Percentiles rank a stretch among this genome's conserved stretches.
These are phyloP conservation scores for Novumbra hubbsi DNA, from an alignment of 2,797 vertebrate genomes.

Conservation along the genomic window DNA sequence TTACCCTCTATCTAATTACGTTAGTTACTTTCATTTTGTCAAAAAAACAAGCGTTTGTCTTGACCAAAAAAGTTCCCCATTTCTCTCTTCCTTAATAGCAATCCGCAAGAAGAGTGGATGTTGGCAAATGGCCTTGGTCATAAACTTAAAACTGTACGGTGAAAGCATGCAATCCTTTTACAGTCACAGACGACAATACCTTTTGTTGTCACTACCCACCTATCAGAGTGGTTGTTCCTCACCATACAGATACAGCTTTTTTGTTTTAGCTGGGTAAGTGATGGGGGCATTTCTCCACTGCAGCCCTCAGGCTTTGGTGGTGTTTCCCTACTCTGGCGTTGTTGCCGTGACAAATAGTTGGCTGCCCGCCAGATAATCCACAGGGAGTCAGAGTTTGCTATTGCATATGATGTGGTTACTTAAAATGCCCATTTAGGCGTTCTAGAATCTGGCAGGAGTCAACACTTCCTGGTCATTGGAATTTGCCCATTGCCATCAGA, in stretches of 20 bases:
- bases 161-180: constrained; percentile 18
- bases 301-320: too few relatives aligned
- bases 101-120: not conserved
- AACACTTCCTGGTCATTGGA: too few relatives aligned
- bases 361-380: too few relatives aligned
- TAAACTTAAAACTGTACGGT: not conserved
- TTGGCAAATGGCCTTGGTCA: not conserved
- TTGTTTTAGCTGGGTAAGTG: not conserved
- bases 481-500: too few relatives aligned
- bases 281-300: not conserved
- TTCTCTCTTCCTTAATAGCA: not conserved
- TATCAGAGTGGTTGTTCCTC: constrained; percentile 35
- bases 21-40: not conserved
- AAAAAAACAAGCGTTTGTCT: not conserved
- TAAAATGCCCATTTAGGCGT: too few relatives aligned
- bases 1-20: not conserved
- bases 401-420: too few relatives aligned
- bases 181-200: too few relatives aligned
- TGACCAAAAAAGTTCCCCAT: not conserved
- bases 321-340: too few relatives aligned
- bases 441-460: too few relatives aligned
- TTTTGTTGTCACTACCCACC: constrained; percentile 60
- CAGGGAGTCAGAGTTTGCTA: too few relatives aligned
- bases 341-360: too few relatives aligned
- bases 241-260: not conserved